Conservation (phyloP, 2,113 vertebrate species). For the Muntiacus reevesi region DNA sequence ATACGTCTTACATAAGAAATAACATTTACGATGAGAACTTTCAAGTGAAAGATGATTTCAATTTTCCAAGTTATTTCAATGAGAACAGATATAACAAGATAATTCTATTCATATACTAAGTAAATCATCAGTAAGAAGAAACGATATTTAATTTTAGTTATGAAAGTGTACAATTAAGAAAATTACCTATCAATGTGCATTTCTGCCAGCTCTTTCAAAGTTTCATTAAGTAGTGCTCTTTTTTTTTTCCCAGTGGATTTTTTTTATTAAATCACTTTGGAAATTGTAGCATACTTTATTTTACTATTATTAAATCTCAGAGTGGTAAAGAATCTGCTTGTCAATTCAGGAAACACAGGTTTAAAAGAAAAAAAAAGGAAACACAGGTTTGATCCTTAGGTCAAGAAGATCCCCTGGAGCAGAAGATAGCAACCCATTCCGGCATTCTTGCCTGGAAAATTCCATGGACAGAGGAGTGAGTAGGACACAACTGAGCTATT, state of each 20-base stretch:
- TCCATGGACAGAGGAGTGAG: not conserved
- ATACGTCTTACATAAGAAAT: not conserved
- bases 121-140: not conserved
- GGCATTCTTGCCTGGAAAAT: not conserved
- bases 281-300: not conserved
- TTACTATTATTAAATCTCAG: not conserved
- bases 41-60: not conserved
- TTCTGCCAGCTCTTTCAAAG: not conserved
- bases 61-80: not conserved
- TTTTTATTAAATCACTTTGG: not conserved
- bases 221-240: not conserved
- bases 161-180: not conserved
- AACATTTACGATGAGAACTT: not conserved
- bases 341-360: not conserved
- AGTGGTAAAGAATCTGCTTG: not conserved
- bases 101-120: not conserved
- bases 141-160: not conserved
- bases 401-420: not conserved
- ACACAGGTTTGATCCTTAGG: not conserved
- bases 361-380: not conserved
- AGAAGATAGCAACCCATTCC: not conserved
- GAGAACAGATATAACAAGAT: not conserved
- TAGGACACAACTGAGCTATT: not conserved
- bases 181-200: not conserved
- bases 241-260: not conserved